Percentiles rank a stretch among this genome's conserved stretches.
These are phyloP conservation scores for Autographa pulchrina DNA, from an alignment of 2,888 invertebrate genomes.

Conservation along the genomic window DNA sequence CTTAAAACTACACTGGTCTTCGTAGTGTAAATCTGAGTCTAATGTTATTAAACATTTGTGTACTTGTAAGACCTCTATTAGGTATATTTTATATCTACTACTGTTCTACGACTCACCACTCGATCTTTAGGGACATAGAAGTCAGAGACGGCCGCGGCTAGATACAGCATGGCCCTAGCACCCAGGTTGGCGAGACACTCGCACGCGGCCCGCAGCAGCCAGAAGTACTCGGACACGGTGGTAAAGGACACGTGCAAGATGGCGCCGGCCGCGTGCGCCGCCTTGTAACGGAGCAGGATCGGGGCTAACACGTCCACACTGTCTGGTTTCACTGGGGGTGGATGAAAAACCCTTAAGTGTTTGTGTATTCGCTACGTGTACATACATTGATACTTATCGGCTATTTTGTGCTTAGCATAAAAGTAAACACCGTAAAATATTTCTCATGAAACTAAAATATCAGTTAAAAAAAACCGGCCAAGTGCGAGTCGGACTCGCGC, in stretches of 20 bases:
- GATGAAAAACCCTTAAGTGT: background rate
- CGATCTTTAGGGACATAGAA: slow-evolving; percentile 98
- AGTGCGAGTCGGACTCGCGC: too few species aligned
- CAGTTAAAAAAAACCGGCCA: too few species aligned
- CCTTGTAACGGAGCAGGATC: slow-evolving; percentile 93
- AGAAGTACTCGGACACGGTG: slow-evolving; percentile 97
- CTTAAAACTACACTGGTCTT: too few species aligned
- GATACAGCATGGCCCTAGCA: slow-evolving; percentile 94
- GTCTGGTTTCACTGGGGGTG: slow-evolving; percentile 91
- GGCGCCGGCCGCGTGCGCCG: slow-evolving; percentile 92
- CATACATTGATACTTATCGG: too few species aligned
- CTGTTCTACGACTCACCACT: slow-evolving; percentile 91
- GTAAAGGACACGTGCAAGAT: slow-evolving; percentile 95
- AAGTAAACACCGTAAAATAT: too few species aligned
- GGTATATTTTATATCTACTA: too few species aligned
- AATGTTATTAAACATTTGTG: too few species aligned
- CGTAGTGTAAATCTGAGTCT: too few species aligned
- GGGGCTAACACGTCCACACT: slow-evolving; percentile 93
- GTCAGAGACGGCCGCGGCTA: slow-evolving; percentile 99
- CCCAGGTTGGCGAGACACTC: slow-evolving; percentile 92
- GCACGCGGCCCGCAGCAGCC: slow-evolving; percentile 95
- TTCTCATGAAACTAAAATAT: too few species aligned
- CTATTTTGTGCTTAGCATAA: too few species aligned
- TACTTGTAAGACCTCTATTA: too few species aligned
- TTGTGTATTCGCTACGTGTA: background rate